Percentiles rank a stretch among this genome's conserved stretches.
These are phyloP conservation scores for Electrona antarctica DNA, from an alignment of 2,113 vertebrate genomes.

Conservation along the genomic window DNA sequence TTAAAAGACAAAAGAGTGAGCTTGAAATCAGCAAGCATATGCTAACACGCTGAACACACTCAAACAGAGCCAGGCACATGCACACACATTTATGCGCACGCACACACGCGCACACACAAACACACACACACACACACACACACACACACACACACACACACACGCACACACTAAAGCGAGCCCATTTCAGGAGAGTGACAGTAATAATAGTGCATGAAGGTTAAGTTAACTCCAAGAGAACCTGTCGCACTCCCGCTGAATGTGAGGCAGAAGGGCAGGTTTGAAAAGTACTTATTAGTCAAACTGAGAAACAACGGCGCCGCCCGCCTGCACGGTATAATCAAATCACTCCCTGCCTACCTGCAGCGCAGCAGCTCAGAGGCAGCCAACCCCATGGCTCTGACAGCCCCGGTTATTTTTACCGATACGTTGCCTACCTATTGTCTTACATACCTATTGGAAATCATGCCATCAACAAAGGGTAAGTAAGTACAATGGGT, in stretches of 20 bases:
- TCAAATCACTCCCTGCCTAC: constrained; percentile 80
- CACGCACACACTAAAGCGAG: constrained; percentile 32
- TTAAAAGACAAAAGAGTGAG: constrained; percentile 52
- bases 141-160: constrained; percentile 14
- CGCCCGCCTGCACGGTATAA: constrained; percentile 82
- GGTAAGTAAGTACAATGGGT: constrained; percentile 79
- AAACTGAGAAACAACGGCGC: constrained; percentile 86
- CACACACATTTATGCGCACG: too few relatives aligned
- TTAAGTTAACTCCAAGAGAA: constrained; percentile 68
- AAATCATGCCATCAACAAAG: constrained; percentile 83
- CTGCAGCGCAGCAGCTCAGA: constrained; percentile 61
- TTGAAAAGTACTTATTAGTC: constrained; percentile 84
- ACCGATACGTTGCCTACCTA: constrained; percentile 83
- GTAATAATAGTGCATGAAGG: constrained; percentile 77
- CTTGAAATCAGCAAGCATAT: constrained; percentile 6
- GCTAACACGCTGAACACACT: too few relatives aligned
- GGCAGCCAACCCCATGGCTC: constrained; percentile 35
- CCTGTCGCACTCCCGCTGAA: constrained; percentile 64
- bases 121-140: constrained; percentile 15
- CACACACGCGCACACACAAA: constrained; percentile 18
- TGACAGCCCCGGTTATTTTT: constrained; percentile 73
- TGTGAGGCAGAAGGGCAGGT: constrained; percentile 62
- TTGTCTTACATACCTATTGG: constrained; percentile 86
- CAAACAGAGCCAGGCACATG: too few relatives aligned
- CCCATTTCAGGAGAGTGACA: constrained; percentile 70